Percentiles rank a stretch among this genome's conserved stretches.
Conservation (phyloP, 2,797 vertebrate genomes). For the Scolopax bukidnonensis region DNA sequence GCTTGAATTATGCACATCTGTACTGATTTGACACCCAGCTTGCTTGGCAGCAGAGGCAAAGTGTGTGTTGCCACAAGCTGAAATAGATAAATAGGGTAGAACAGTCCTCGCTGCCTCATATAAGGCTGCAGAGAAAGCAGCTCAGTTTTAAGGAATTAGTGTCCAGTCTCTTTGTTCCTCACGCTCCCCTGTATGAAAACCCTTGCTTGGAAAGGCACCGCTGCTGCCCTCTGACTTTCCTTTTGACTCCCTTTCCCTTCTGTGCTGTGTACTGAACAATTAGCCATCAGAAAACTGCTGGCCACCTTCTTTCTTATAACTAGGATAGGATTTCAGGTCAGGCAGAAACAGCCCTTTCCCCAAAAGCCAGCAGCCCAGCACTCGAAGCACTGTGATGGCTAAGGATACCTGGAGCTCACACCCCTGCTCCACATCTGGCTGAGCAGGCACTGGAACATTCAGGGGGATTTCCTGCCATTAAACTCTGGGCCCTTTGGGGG, state of each 20-base stretch:
- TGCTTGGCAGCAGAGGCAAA: constrained; percentile 47
- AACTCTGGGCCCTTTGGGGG: accelerated
- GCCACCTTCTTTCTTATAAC: not conserved
- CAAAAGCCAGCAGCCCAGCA: accelerated
- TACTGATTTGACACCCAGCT: constrained; percentile 69
- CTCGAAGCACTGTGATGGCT: not conserved
- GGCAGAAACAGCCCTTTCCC: not conserved
- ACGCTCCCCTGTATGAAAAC: accelerated
- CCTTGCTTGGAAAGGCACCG: not conserved
- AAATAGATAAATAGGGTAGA: constrained; percentile 52
- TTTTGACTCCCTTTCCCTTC: not conserved
- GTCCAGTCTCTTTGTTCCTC: not conserved
- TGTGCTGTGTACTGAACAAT: not conserved
- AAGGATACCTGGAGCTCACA: not conserved
- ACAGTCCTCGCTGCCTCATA: not conserved
- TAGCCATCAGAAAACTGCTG: not conserved
- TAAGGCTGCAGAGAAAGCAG: not conserved
- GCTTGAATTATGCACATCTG: constrained; percentile 75
- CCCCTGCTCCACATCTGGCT: not conserved
- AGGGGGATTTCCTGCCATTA: not conserved
- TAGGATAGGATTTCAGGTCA: not conserved
- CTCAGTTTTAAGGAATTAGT: not conserved
- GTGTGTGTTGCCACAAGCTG: constrained; percentile 53
- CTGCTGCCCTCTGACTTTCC: not conserved
- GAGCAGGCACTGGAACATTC: not conserved